Base-by-base conservation (phyloP, 2,113 vertebrate genomes). In the Limnothrissa miodon region DNA sequence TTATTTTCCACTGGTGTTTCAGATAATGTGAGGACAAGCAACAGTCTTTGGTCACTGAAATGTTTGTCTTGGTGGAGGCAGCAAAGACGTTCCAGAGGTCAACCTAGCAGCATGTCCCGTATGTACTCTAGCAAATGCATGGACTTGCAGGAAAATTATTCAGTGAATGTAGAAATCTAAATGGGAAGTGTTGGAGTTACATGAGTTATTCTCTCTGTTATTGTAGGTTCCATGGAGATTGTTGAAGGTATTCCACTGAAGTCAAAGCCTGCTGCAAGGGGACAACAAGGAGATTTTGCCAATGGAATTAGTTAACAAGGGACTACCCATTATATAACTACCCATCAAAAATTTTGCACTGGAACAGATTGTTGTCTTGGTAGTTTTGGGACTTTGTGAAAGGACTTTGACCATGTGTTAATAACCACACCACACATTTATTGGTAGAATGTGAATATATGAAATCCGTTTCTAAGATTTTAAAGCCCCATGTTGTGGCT, bases 191-290 rank as follows among this genome's bases (percentile, higher is more conserved):
- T 74, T 74, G 62, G 29, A 36, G 66, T 74, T 25, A 70, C 29
- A 70, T 33, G 25, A 29, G 11, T 36, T 10, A 36, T 23, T 36
- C n/a, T 78, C 4, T 84, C 80, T 42, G 11, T 86, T 81, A 87
- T 86, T 66, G n/a, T 83, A 94, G 93, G 84, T 84, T 82, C 91
- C 4, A 10, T 78, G 29, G 87, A 84, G 84, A 87, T 79, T 39
- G 15, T 25, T 80, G 93, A 94, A 87, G 90, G 85, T 19, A 91
- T 94, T 39, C 93, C 92, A 44, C 85, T 95, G 83, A 92, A 90
- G 87, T 90, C n/a, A 11, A 81, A 5, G 46, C 70, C 83, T n/a
- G 19, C 33, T 19, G 36, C 88, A 46, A 80, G 82, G 25, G 87
- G 85, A 46, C 53, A 62, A 15, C 81, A 84, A 56, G 62, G 66